Percentiles rank a stretch among this genome's conserved stretches.
phyloP scores from a whole-genome alignment of 2,113 vertebrate genomes.

The Oreochromis spilurus region DNA sequence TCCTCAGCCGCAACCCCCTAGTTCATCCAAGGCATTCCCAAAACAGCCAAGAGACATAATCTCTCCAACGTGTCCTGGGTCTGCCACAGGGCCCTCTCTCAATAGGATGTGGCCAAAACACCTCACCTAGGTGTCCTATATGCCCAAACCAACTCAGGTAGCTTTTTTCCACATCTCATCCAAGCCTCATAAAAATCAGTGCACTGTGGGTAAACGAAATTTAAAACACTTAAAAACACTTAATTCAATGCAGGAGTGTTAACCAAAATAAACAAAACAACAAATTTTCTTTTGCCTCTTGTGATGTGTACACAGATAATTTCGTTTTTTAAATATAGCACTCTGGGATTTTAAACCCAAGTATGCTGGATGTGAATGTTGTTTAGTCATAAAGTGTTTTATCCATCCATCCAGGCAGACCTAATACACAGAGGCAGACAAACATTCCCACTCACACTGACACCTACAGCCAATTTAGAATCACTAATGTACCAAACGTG shows the following conservation, averaged over 20 bases:
- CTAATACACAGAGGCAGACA: background rate
- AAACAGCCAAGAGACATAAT: background rate
- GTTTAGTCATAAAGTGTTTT: background rate
- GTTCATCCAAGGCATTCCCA: background rate
- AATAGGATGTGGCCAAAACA: background rate
- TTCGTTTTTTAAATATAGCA: background rate
- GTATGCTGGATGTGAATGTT: background rate
- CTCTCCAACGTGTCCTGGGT: rapidly evolving
- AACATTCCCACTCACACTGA: background rate
- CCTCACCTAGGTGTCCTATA: background rate
- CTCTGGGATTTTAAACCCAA: background rate
- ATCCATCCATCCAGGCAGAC: background rate
- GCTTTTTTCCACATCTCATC: background rate
- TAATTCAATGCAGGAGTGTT: background rate
- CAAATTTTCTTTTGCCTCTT: rapidly evolving
- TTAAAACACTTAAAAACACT: background rate
- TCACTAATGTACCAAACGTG: background rate
- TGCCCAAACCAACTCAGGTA: background rate
- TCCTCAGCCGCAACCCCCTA: background rate
- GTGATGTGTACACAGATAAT: background rate
- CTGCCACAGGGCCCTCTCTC: background rate
- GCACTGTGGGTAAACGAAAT: background rate
- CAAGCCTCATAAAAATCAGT: background rate
- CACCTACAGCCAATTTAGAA: background rate
- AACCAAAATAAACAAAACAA: background rate